phyloP scores from a whole-genome alignment of 2,888 invertebrate species.

The Coleophora deauratella region DNA sequence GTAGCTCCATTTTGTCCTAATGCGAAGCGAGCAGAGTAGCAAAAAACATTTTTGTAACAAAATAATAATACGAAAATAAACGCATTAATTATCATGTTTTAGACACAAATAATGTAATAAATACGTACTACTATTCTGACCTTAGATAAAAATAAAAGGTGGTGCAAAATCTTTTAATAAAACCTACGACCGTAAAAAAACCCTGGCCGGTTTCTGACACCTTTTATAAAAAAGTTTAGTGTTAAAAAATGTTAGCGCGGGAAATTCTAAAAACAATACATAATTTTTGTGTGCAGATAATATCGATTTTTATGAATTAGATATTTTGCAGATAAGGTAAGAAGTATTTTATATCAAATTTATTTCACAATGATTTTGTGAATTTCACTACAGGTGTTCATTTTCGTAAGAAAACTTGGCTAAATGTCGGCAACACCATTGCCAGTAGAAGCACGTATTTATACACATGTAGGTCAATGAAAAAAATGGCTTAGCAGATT shows the following conservation, averaged over 20 bases:
- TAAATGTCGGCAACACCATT: constrained; percentile 57
- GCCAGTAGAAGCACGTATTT: constrained; percentile 57
- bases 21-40: too few relatives aligned
- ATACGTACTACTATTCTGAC: too few relatives aligned
- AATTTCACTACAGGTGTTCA: too few relatives aligned
- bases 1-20: too few relatives aligned
- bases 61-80: too few relatives aligned
- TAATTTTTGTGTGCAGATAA: constrained; percentile 9
- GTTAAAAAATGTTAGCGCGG: constrained; percentile 33
- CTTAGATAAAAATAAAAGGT: too few relatives aligned
- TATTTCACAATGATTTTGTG: too few relatives aligned
- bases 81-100: too few relatives aligned
- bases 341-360: constrained; percentile 9
- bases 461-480: constrained; percentile 73
- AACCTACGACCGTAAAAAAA: neutral
- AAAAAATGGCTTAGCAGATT: constrained; percentile 71
- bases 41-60: too few relatives aligned
- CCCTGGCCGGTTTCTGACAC: neutral
- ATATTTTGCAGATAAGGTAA: constrained; percentile 19
- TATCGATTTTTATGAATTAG: constrained; percentile 8
- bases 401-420: constrained; percentile 16
- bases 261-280: constrained; percentile 32
- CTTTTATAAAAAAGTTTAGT: neutral
- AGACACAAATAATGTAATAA: too few relatives aligned
- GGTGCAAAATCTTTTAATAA: too few relatives aligned